Evolutionary conservation across 2,888 invertebrate species (phyloP).

Genomic region (Craniophora ligustri): DNA sequence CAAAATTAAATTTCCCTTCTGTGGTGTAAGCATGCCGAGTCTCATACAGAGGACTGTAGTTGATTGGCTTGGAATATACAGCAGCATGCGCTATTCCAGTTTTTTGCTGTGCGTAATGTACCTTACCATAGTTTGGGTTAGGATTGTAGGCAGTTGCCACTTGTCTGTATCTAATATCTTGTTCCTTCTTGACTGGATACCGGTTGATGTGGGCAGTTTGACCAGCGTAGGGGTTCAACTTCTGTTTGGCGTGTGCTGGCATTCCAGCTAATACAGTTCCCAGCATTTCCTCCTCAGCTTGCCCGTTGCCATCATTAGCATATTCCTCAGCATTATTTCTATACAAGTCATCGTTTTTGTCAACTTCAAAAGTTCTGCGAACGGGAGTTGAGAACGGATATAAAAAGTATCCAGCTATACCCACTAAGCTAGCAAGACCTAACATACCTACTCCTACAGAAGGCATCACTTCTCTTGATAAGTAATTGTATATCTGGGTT

Average conservation of each 20-base stretch:
- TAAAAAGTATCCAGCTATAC: constrained; percentile 92
- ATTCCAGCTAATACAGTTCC: constrained; percentile 93
- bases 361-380: constrained; percentile 90
- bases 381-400: constrained; percentile 92
- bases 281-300: constrained; percentile 93
- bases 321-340: constrained; percentile 92
- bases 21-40: constrained; percentile 81
- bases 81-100: constrained; percentile 85
- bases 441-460: constrained; percentile 93
- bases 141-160: constrained; percentile 79
- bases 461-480: constrained; percentile 94
- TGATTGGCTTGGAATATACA: constrained; percentile 79
- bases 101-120: constrained; percentile 83
- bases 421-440: constrained; percentile 92
- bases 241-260: constrained; percentile 85
- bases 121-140: constrained; percentile 67
- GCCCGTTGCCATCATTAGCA: constrained; percentile 90
- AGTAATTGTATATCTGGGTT: constrained; percentile 93
- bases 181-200: constrained; percentile 80
- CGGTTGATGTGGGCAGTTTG: constrained; percentile 79
- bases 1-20: constrained; percentile 76
- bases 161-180: constrained; percentile 83
- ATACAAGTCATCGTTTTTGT: constrained; percentile 90
- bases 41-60: constrained; percentile 79
- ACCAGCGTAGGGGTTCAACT: constrained; percentile 82